phyloP scores from a whole-genome alignment of 2,113 vertebrate genomes.

The Barnardius zonarius region DNA sequence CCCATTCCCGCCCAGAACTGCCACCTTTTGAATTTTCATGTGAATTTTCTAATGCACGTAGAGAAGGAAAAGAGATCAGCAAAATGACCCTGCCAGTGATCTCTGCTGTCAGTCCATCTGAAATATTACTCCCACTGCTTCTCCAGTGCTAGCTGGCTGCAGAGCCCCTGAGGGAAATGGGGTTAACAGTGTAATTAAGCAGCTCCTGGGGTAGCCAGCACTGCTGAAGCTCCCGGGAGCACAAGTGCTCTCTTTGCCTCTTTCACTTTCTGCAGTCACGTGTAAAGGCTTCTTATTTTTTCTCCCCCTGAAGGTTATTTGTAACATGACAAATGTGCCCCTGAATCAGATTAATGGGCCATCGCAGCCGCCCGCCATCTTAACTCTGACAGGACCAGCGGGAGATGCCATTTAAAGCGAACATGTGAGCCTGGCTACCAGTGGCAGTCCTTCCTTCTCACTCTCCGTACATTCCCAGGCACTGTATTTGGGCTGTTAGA shows the following conservation, averaged over 20 bases:
- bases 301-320: not conserved
- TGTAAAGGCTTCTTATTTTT: not conserved
- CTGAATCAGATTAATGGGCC: not conserved
- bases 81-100: not conserved
- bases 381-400: not conserved
- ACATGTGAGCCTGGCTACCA: not conserved
- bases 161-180: rapidly evolving
- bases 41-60: not conserved
- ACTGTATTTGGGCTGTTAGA: not conserved
- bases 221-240: not conserved
- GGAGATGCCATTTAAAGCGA: not conserved
- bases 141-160: not conserved
- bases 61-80: not conserved
- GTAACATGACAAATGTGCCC: not conserved
- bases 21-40: not conserved
- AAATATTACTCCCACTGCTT: not conserved
- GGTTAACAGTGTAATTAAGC: not conserved
- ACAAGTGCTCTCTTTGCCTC: not conserved
- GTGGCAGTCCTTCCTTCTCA: not conserved
- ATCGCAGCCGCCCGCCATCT: not conserved
- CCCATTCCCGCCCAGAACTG: not conserved
- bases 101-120: not conserved
- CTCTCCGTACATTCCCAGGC: not conserved
- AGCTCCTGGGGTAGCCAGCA: not conserved
- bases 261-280: not conserved